Evolutionary conservation across 2,113 vertebrate species (phyloP).

Genomic region (rat (Rattus norvegicus)): GRCr8 NC_086019.1:48802501-48803000

Average conservation of each 20-base stretch:
- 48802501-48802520: not conserved
- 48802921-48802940: not conserved
- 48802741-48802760: not conserved
- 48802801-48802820: not conserved
- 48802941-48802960: not conserved
- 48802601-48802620: no score
- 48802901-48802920: not conserved
- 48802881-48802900: not conserved
- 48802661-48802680: not conserved
- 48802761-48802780: not conserved
- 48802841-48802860: not conserved
- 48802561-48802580: not conserved
- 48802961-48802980: not conserved
- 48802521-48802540: not conserved
- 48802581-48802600: not conserved
- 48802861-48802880: not conserved
- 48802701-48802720: not conserved
- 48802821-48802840: no score
- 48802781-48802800: not conserved
- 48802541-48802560: not conserved
- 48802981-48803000: not conserved
- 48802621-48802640: not conserved
- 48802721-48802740: not conserved
- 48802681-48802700: not conserved
- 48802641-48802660: not conserved